A percentile compares a stretch with the other conserved stretches of the same genome.
Evolutionary conservation across 2,113 vertebrate species (phyloP).

Genomic region (Paraplagusia blochii): DNA sequence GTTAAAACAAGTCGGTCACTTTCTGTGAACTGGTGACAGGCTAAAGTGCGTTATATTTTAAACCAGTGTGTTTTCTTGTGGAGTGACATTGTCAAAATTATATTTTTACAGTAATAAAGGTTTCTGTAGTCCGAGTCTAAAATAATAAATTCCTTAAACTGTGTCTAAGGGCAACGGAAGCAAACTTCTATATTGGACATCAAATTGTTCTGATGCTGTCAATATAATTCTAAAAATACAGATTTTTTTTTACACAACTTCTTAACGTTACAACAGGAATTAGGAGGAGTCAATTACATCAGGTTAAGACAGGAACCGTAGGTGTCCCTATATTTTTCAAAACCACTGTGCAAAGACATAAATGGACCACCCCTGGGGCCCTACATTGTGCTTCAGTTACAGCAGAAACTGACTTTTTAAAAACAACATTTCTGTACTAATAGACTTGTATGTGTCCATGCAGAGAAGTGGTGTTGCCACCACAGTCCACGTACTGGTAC

Average conservation of each 20-base stretch:
- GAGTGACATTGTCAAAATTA: not conserved
- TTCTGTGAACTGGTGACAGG: not conserved
- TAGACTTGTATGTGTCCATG: slow-evolving; percentile 73
- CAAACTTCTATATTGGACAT: too few species aligned
- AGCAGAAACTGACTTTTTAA: not conserved
- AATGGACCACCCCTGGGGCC: too few species aligned
- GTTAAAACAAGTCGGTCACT: not conserved
- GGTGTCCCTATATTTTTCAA: not conserved
- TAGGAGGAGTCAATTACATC: not conserved
- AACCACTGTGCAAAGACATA: slow-evolving; percentile 5
- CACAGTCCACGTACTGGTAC: slow-evolving; percentile 95
- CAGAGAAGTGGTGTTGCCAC: slow-evolving; percentile 88
- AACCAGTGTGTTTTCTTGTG: slow-evolving; percentile 7
- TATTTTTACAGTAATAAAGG: too few species aligned
- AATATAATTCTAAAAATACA: too few species aligned
- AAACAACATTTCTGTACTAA: slow-evolving; percentile 25
- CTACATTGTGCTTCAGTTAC: not conserved
- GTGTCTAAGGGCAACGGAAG: too few species aligned
- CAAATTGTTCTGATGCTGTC: too few species aligned
- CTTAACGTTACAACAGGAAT: not conserved
- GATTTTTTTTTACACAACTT: not conserved
- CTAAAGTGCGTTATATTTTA: slow-evolving; percentile 55
- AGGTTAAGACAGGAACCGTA: not conserved
- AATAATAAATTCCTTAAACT: too few species aligned
- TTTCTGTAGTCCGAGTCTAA: too few species aligned